Evolutionary conservation across 2,888 invertebrate species (phyloP), one percentile per base, ranked within the genome.

Genomic region (Lasioglossum calceatum): DNA sequence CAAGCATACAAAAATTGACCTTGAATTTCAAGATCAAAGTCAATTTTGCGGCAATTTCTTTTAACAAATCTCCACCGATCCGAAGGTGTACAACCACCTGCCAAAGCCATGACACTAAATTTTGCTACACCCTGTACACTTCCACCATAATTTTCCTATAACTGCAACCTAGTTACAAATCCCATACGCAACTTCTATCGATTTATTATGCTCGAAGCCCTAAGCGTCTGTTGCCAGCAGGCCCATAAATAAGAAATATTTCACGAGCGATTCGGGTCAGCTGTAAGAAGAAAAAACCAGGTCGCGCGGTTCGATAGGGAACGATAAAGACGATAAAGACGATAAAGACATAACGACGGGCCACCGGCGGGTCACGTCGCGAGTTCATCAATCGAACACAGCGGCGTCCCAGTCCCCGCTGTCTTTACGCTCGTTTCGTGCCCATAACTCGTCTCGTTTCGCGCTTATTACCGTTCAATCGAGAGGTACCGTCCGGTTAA

Each of bases 331-430:
- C 50, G 58, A 79, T 42, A 71, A 36, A 32, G 64, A 67, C 42
- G 82, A 72, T 78, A 85, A 64, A 64, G 77, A 64, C 19, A 42
- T 32, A 75, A 39, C 10, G 14, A 39, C 32, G 64, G 23, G 27
- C 61, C n/a, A 27, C 7, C 32, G 81, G 47, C 79, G 85, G 85
- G 86, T 79, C 84, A 78, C 87, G 76, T 84, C 80, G 87, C 88
- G 84, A 89, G 87, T 91, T 92, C 92, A 92, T 94, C 93, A 94
- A 93, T 93, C 90, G 91, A 89, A 92, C 91, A 89, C 82, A 91
- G 86, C 85, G 89, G 75, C 72, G 78, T 61, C 70, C 67, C 61
- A 27, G 67, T 19, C 10, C 67, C 36, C 36, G 36, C 81, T 80
- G 54, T 39, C 81, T 85, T 85, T 81, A 79, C 64, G 72, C 88